A percentile compares a stretch with the other conserved stretches of the same genome.
phyloP scores from a whole-genome alignment of 2,113 vertebrate species.

The Gnathonemus echidnorhynchus region DNA sequence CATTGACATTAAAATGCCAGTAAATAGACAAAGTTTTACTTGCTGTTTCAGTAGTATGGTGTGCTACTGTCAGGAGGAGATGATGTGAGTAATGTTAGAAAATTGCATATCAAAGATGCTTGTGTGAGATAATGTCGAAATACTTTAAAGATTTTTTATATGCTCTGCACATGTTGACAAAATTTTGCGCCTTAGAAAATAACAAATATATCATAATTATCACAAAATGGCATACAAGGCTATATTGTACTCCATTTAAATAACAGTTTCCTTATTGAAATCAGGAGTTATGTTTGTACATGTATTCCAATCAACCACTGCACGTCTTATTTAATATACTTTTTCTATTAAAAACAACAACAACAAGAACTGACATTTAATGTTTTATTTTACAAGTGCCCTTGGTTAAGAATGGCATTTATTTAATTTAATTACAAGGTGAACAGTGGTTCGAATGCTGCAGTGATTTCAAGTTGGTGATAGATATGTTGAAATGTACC shows the following conservation, averaged over 20 bases:
- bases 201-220: not conserved
- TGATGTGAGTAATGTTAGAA: not conserved
- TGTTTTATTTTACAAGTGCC: not conserved
- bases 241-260: not conserved
- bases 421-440: not conserved
- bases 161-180: not conserved
- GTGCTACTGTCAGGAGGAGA: not conserved
- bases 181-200: not conserved
- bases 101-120: not conserved
- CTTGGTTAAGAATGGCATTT: not conserved
- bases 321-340: not conserved
- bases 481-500: not conserved
- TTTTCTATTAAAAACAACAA: not conserved
- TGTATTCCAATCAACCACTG: not conserved
- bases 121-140: not conserved
- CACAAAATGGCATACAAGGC: not conserved
- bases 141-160: not conserved
- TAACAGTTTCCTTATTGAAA: not conserved
- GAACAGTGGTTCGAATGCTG: not conserved
- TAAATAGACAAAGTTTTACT: slow-evolving; percentile 21
- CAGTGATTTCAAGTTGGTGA: not conserved
- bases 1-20: slow-evolving; percentile 18
- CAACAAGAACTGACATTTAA: not conserved
- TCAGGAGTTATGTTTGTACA: not conserved
- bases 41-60: not conserved